These are phyloP conservation scores for Drosophila melanocephala DNA, from an alignment of 2,888 invertebrate genomes.

Conservation along the genomic window DNA sequence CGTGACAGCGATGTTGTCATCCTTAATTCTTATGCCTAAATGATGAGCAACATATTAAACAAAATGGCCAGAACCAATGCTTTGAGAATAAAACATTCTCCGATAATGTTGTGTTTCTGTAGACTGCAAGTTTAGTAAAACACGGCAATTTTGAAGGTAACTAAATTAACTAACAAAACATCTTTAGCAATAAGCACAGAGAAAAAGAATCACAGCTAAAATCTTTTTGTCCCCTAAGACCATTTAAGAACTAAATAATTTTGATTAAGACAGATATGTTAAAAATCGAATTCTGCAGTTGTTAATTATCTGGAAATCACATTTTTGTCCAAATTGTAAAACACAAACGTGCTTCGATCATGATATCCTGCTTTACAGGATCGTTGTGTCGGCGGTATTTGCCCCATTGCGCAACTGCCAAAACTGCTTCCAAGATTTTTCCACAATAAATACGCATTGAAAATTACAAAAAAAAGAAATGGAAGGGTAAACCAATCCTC, in stretches of 20 bases:
- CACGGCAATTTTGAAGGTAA: background rate
- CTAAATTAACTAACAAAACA: background rate
- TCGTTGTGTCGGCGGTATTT: constrained; percentile 66
- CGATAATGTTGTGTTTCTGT: constrained; percentile 38
- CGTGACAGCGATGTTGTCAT: constrained; percentile 3
- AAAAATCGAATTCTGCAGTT: background rate
- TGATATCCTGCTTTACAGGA: constrained; percentile 53
- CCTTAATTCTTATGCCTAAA: constrained; percentile 53
- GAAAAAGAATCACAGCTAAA: background rate
- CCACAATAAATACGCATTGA: constrained; percentile 48
- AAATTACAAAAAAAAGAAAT: constrained; percentile 46
- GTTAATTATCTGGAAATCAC: background rate
- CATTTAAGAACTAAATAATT: background rate
- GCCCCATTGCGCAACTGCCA: constrained; percentile 72
- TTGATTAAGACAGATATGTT: background rate
- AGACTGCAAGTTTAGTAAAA: constrained; percentile 15
- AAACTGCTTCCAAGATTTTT: constrained; percentile 56
- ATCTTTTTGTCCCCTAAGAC: too few species aligned
- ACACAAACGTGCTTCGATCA: constrained; percentile 43
- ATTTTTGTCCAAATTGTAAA: constrained; percentile 39
- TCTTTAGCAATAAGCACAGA: background rate
- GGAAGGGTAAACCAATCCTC: constrained; percentile 68
- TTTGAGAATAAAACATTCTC: constrained; percentile 1
- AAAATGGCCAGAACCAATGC: constrained; percentile 46
- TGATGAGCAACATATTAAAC: constrained; percentile 77